Base-by-base conservation (phyloP, 64 coral and sea anemone species). In the Pocillopora damicornis region DNA sequence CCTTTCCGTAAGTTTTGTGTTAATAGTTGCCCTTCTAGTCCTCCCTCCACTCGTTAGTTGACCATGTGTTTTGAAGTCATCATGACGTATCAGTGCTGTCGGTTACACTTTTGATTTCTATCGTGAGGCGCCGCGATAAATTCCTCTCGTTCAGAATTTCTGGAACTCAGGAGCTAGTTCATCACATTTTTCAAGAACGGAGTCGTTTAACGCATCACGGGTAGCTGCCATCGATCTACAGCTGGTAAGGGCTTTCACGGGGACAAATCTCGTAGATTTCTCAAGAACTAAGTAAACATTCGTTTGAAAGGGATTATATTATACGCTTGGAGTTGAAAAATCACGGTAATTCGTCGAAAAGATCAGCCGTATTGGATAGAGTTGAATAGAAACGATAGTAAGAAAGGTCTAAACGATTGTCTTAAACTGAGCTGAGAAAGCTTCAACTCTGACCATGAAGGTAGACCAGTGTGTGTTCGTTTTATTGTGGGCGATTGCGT, bases 31-130 rank as follows among this genome's bases (percentile, higher is more conserved):
- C 45, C 16, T 30, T 25, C 5, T 8, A 23, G n/a, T 71, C n/a
- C 18, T 23, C 22, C 12, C 36, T 25, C 37, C 42, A 10, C 22
- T 15, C 11, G 61, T 63, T 37, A 5, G 13, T 25, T 15, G 14
- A 56, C 7, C 7, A 56, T 37, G 15, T 72, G 37, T 25, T 85
- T 83, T 85, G 13, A 42, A 85, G 42, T n/a, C 30, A 51, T 51
- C 34, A 37, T 85, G 81, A 85, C 81, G 81, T 73, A 85, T 72
- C 63, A 63, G 81, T 84, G 59, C 78, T 79, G 10, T 57, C 80
- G 37, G 81, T 85, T 72, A 63, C 18, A 25, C 37, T 58, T 85
- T 85, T 65, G 16, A 26, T 26, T 7, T 71, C 42, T 26, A 17
- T 85, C 63, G 38, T 30, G 23, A 37, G 56, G 51, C 81, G 81